Conservation (phyloP, 2,113 vertebrate genomes). For the Gulo gulo region DNA sequence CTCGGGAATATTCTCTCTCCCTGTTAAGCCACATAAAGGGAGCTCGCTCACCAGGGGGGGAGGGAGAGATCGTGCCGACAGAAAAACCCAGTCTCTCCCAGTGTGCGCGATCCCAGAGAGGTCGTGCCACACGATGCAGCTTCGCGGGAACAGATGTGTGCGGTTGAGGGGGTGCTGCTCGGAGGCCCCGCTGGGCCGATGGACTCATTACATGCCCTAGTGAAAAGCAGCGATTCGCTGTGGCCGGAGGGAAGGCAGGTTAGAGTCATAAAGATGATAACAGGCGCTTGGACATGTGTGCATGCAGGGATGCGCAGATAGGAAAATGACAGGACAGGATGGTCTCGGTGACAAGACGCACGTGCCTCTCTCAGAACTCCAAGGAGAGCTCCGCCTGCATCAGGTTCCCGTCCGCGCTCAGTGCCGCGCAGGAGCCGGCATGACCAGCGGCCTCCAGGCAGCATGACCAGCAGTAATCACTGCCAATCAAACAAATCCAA, state of each 20-base stretch:
- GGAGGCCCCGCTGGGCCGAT: not conserved
- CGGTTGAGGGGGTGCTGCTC: not conserved
- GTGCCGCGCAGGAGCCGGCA: not conserved
- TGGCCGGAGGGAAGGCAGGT: conserved; percentile 42
- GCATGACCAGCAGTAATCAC: too few relatives aligned
- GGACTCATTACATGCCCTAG: conserved; percentile 48
- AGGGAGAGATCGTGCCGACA: conserved; percentile 1
- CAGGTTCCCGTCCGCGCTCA: accelerated
- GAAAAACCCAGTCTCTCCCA: conserved; percentile 4
- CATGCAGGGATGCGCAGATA: not conserved
- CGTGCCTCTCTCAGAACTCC: not conserved
- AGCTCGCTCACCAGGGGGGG: not conserved
- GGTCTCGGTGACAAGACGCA: not conserved
- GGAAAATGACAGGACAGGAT: not conserved
- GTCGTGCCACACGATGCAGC: not conserved
- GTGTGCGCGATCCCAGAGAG: conserved; percentile 19
- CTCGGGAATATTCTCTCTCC: conserved; percentile 30
- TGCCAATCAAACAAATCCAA: not conserved
- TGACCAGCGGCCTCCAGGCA: not conserved
- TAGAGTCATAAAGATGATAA: conserved; percentile 27
- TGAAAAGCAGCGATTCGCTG: conserved; percentile 27
- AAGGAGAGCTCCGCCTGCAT: not conserved
- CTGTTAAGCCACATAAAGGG: conserved; percentile 26
- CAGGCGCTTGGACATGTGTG: not conserved
- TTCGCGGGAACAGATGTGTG: conserved; percentile 42